Evolutionary conservation across 2,888 invertebrate genomes (phyloP).

Genomic region (Drosophila helvetica): DNA sequence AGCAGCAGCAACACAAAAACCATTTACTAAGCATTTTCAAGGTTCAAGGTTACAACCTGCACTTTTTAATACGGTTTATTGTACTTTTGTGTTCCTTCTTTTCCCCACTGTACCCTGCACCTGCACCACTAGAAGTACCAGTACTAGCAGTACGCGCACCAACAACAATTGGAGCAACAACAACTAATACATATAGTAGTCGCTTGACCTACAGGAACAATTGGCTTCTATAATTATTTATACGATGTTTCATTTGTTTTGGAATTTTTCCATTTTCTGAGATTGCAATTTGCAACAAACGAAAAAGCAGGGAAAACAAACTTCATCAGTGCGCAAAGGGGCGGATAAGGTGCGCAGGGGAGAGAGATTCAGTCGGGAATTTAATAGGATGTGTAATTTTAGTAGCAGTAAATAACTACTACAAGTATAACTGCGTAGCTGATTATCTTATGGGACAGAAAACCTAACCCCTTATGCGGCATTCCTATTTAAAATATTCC

Average conservation of each 20-base stretch:
- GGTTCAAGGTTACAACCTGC: conserved; percentile 81
- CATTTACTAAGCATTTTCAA: conserved; percentile 43
- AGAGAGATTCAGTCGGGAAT: background rate
- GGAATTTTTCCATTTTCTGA: conserved; percentile 80
- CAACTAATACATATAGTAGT: conserved; percentile 33
- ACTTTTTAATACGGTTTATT: conserved; percentile 79
- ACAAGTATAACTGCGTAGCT: background rate
- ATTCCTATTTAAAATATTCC: no score
- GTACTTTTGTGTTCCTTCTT: conserved; percentile 64
- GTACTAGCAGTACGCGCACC: conserved; percentile 32
- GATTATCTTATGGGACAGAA: background rate
- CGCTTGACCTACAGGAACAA: conserved; percentile 46
- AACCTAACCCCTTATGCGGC: no score
- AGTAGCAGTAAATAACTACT: background rate
- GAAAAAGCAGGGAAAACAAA: conserved; percentile 9
- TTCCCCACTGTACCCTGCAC: conserved; percentile 26
- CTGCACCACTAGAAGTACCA: conserved; percentile 35
- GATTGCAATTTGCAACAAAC: conserved; percentile 9
- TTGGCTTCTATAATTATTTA: conserved; percentile 79
- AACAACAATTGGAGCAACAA: conserved; percentile 17
- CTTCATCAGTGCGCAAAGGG: background rate
- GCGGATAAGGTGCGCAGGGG: background rate
- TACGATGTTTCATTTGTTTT: conserved; percentile 83
- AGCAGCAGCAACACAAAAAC: conserved; percentile 30
- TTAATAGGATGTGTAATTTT: background rate